phyloP scores from a whole-genome alignment of 2,113 vertebrate species.

The Pagrus major region DNA sequence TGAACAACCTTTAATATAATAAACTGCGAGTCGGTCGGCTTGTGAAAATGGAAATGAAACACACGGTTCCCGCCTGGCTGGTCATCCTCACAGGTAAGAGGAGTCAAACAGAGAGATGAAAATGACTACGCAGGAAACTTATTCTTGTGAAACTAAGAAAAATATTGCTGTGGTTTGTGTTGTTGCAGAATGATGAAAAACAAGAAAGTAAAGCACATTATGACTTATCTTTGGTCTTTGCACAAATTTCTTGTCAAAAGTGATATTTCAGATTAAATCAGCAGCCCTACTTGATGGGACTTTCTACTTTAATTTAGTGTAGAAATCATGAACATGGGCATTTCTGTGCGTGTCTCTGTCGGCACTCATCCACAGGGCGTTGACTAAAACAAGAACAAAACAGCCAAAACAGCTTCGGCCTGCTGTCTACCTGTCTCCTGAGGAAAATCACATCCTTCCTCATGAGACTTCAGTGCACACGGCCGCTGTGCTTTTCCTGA shows the following conservation, averaged over 20 bases:
- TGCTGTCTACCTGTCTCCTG: not conserved
- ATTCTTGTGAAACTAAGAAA: conserved; percentile 42
- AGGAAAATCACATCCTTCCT: not conserved
- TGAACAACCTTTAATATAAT: not conserved
- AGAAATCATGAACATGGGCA: not conserved
- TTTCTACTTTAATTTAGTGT: not conserved
- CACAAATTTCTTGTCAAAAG: conserved; percentile 10
- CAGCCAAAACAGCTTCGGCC: not conserved
- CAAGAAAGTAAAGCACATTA: conserved; percentile 13
- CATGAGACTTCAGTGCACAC: not conserved
- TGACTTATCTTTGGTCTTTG: not conserved
- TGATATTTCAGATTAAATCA: not conserved
- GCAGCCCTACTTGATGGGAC: not conserved
- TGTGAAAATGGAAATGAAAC: conserved; percentile 7
- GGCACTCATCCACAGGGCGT: not conserved
- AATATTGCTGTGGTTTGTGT: not conserved
- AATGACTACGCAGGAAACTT: conserved; percentile 26
- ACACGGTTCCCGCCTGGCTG: not conserved
- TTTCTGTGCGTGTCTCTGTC: not conserved
- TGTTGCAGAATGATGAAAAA: not conserved
- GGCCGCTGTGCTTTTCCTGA: not conserved
- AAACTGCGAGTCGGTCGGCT: not conserved
- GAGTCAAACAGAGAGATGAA: conserved; percentile 40
- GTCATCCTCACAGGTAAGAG: conserved; percentile 34
- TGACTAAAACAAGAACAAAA: not conserved